phyloP scores from a whole-genome alignment of 2,888 invertebrate genomes.

The Pediacus dermestoides region DNA sequence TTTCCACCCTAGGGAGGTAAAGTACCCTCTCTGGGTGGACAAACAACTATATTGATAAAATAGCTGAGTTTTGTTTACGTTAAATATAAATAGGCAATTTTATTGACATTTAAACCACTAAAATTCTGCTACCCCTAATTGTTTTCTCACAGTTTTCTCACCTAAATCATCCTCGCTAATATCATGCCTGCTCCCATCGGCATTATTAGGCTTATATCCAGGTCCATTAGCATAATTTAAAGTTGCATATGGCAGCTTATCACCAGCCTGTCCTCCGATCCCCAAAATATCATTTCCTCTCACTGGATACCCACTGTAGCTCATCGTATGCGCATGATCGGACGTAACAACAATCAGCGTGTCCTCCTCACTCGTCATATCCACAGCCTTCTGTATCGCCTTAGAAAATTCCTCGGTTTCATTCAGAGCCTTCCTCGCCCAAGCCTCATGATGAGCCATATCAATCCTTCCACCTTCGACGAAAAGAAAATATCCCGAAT shows the following conservation, averaged over 20 bases:
- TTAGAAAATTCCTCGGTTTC: constrained; percentile 67
- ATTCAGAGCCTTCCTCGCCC: constrained; percentile 64
- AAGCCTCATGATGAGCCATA: constrained; percentile 68
- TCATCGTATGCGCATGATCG: constrained; percentile 75
- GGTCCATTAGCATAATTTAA: constrained; percentile 72
- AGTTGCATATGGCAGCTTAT: constrained; percentile 56
- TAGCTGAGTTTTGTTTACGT: too few species aligned
- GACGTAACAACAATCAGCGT: constrained; percentile 75
- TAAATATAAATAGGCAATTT: too few species aligned
- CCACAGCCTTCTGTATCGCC: constrained; percentile 57
- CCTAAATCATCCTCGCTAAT: constrained; percentile 50
- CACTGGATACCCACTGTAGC: constrained; percentile 67
- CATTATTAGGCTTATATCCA: constrained; percentile 49
- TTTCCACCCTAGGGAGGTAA: too few species aligned
- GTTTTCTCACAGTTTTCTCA: too few species aligned
- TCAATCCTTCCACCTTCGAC: constrained; percentile 74
- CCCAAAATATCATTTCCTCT: constrained; percentile 59
- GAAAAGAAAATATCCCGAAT: constrained; percentile 72
- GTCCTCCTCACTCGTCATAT: constrained; percentile 60
- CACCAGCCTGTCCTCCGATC: constrained; percentile 53
- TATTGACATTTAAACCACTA: too few species aligned
- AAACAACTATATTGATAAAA: too few species aligned
- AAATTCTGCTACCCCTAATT: too few species aligned
- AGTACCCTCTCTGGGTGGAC: too few species aligned
- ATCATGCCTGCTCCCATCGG: constrained; percentile 54